Evolutionary conservation across 2,113 vertebrate genomes (phyloP), one percentile per base, ranked within the genome.

Genomic region (Hystrix brachyura): DNA sequence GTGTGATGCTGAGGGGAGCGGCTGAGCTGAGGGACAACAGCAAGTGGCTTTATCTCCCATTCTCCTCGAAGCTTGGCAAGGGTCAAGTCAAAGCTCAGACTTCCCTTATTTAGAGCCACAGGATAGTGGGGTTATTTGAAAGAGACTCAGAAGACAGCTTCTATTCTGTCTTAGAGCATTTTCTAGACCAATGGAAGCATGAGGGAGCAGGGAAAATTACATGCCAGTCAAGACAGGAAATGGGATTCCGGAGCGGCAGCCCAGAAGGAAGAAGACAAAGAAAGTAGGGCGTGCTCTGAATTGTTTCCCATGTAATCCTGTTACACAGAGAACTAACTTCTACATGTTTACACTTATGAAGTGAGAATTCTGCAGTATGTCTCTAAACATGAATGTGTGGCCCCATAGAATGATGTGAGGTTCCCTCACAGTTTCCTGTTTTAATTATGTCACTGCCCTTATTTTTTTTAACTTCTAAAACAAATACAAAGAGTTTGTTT

Each of bases 161-260:
- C 12, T 9, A 59, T n/a, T 27, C 23, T 48, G 6, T 10, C 38
- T 34, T 34, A 18, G 74, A 2, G 43, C 87, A 69, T 74, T 53
- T 78, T 85, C 67, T 57, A 27, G 53, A 17, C 23, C 71, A 80
- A 53, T 0, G 21, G 21, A 83, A 53, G 17, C 14, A 2, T 21
- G 80, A 89, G n/a, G 59, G 27, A 91, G 72, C 32, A 34, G 23
- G 32, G n/a, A 4, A 38, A 51, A 23, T 21, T 21, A 21, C 15
- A 53, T 4, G 71, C 3, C 86, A 83, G 27, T 51, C 87, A 18
- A 79, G 87, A 25, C 0, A 7, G 23, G 19, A 72, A 78, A 5
- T 0, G 0, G 8, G 25, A 34, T 32, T 12, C 87, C 0, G 15
- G 51, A 57, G 23, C 13, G 3, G 29, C 0, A 8, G 15, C 17